Evolutionary conservation across 2,113 vertebrate genomes (phyloP).

Genomic region (Fulica atra): DNA sequence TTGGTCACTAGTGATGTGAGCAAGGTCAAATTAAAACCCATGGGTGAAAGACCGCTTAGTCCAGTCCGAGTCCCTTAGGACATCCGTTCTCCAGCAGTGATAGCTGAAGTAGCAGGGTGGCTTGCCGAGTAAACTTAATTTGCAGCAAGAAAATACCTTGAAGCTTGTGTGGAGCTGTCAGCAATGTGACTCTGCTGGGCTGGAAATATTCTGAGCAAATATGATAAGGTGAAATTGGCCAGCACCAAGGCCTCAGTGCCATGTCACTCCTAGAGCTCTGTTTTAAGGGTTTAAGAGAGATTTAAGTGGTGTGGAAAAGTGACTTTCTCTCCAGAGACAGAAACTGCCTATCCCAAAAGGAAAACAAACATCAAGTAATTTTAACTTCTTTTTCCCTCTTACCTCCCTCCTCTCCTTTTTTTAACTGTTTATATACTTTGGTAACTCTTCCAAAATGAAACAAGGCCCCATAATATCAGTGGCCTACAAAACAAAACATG

Average conservation of each 20-base stretch:
- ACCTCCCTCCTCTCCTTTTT: not conserved
- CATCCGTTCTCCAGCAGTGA: not conserved
- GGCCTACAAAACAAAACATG: not conserved
- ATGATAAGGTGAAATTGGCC: not conserved
- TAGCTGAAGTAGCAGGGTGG: not conserved
- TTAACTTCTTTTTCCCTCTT: not conserved
- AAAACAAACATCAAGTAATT: not conserved
- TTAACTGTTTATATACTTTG: not conserved
- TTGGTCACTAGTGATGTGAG: constrained; percentile 23
- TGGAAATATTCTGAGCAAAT: not conserved
- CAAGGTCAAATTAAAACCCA: constrained; percentile 53
- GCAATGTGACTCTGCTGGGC: not conserved
- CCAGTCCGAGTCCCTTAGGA: not conserved
- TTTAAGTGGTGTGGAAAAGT: not conserved
- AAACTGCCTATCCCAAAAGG: not conserved
- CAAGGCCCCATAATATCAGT: not conserved
- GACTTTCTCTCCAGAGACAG: not conserved
- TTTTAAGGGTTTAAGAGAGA: not conserved
- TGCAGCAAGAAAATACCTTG: not conserved
- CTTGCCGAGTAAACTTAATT: constrained; percentile 10
- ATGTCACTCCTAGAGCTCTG: not conserved
- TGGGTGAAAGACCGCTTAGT: not conserved
- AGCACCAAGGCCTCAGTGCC: not conserved
- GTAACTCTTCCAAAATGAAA: not conserved
- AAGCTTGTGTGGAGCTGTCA: not conserved